phyloP scores from a whole-genome alignment of 2,797 vertebrate species.

The Synanceia verrucosa region DNA sequence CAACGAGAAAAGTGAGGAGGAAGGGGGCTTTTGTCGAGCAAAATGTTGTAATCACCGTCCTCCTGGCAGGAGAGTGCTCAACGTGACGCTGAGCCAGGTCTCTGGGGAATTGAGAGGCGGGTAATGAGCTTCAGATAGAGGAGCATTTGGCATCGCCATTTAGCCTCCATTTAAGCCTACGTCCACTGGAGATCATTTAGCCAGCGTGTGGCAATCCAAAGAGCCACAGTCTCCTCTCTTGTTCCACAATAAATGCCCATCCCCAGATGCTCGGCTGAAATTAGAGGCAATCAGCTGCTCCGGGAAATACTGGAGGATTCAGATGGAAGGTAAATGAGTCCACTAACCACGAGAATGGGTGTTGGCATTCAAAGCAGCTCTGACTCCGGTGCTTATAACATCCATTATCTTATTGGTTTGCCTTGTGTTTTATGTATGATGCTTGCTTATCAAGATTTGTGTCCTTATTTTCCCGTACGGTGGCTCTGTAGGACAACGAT shows the following conservation, averaged over 20 bases:
- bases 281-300: conserved; percentile 67
- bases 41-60: conserved; percentile 82
- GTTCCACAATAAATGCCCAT: conserved; percentile 52
- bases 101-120: conserved; percentile 64
- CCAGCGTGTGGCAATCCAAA: conserved; percentile 40
- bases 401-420: conserved; percentile 35
- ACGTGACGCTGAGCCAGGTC: conserved; percentile 71
- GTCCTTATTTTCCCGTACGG: conserved; percentile 15
- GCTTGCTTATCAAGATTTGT: conserved; percentile 20
- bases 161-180: conserved; percentile 70
- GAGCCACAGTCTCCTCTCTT: conserved; percentile 42
- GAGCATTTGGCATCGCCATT: conserved; percentile 58
- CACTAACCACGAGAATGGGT: conserved; percentile 45
- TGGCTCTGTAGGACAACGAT: conserved; percentile 7
- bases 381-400: conserved; percentile 12
- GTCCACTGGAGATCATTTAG: conserved; percentile 76
- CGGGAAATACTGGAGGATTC: conserved; percentile 57
- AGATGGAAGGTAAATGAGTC: conserved; percentile 61
- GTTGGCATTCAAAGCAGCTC: conserved; percentile 24
- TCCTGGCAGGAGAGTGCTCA: conserved; percentile 74
- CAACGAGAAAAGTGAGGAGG: conserved; percentile 28
- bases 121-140: conserved; percentile 79
- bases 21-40: conserved; percentile 66
- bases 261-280: conserved; percentile 55
- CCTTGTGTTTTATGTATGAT: conserved; percentile 40